phyloP scores from a whole-genome alignment of 2,113 vertebrate species.

The Pseudopodoces humilis region DNA sequence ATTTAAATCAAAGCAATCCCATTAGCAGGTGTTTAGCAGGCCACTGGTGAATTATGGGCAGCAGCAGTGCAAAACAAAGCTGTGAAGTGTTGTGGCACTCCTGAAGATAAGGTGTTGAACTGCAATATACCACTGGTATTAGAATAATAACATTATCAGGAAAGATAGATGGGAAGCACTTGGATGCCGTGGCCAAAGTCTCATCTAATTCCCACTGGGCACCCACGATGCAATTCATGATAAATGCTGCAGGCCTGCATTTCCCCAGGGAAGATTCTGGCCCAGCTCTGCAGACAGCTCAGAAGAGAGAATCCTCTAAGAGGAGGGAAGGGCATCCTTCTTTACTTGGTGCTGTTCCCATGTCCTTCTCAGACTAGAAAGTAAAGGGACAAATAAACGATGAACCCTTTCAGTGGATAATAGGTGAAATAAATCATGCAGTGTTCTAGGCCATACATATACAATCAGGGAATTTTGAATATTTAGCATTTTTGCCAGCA shows the following conservation, averaged over 20 bases:
- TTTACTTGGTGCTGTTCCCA: neutral
- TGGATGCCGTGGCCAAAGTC: neutral
- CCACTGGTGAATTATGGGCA: neutral
- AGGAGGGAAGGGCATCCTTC: neutral
- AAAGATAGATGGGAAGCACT: neutral
- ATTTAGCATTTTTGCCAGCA: neutral
- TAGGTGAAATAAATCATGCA: constrained; percentile 9
- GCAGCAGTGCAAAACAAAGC: neutral
- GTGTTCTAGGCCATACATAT: neutral
- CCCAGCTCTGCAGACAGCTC: neutral
- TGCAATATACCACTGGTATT: neutral
- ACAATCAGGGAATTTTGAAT: neutral
- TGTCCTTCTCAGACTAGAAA: neutral
- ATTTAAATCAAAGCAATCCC: neutral
- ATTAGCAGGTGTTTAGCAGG: neutral
- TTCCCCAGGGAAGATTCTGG: neutral
- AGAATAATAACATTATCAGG: neutral
- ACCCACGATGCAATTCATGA: neutral
- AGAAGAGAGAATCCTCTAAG: neutral
- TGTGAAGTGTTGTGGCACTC: neutral
- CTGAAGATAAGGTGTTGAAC: neutral
- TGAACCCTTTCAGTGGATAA: neutral
- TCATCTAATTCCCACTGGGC: neutral
- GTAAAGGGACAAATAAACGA: neutral
- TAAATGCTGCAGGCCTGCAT: neutral